Conservation (phyloP, 2,888 invertebrate species). For the Neocrepidodera transversa region DNA sequence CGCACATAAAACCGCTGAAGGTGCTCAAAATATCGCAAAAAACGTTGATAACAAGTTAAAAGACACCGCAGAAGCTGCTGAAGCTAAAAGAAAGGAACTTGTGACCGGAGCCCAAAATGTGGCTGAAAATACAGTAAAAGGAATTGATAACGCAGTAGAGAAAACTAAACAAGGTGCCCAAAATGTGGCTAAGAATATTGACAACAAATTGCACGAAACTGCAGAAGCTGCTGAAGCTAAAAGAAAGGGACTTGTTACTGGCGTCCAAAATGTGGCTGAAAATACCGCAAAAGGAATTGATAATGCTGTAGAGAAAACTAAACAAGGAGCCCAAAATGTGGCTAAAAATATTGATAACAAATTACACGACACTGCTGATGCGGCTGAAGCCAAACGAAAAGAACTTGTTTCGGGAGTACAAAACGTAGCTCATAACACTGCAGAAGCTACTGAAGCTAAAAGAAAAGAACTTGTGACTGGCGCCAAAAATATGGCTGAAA, state of each 20-base stretch:
- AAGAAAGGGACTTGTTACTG: slow-evolving; percentile 29
- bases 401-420: slow-evolving; percentile 36
- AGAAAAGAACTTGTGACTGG: slow-evolving; percentile 27
- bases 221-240: slow-evolving; percentile 38
- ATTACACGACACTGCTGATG: slow-evolving; percentile 35
- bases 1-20: slow-evolving; percentile 34
- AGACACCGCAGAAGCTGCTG: slow-evolving; percentile 38
- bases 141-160: slow-evolving; percentile 26
- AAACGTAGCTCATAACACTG: slow-evolving; percentile 36
- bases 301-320: slow-evolving; percentile 35
- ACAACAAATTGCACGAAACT: slow-evolving; percentile 40
- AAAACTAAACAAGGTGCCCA: slow-evolving; percentile 39
- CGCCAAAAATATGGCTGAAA: slow-evolving; percentile 36
- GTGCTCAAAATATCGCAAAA: slow-evolving; percentile 34
- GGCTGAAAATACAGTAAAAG: slow-evolving; percentile 24
- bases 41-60: slow-evolving; percentile 39
- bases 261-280: slow-evolving; percentile 39
- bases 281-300: slow-evolving; percentile 14
- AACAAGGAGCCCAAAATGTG: slow-evolving; percentile 28
- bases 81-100: slow-evolving; percentile 32
- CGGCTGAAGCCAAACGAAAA: slow-evolving; percentile 36
- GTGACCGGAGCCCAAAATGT: slow-evolving; percentile 29
- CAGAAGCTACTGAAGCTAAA: slow-evolving; percentile 38
- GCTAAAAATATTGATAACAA: slow-evolving; percentile 40
- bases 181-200: slow-evolving; percentile 33